Base-by-base conservation (phyloP, 64 coral and sea anemone species). In the Cladopsammia gracilis region DNA sequence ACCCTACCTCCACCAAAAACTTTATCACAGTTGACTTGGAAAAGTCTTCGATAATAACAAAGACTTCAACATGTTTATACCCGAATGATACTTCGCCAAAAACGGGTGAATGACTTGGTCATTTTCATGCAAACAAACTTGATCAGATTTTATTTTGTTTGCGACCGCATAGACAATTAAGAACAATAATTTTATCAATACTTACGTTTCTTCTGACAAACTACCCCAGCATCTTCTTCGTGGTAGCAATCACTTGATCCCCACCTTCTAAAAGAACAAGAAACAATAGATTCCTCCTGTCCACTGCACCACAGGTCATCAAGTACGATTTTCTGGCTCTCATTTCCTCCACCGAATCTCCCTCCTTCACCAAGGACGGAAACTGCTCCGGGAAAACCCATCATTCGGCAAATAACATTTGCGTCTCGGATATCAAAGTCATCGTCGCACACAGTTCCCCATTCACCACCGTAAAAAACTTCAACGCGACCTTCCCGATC, bases 381-480 rank as follows among this genome's bases (percentile, higher is more conserved):
- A 51, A 42, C 14, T 2, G 94, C 94, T 6, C 58, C 59, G 43
- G 74, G 86, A 54, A 90, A 95, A n/a, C 87, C 93, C 15, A 90
- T 22, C 87, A 95, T 95, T 14, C 70, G 68, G 26, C 93, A 95
- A 42, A 90, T 62, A 8, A 95, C 93, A 24, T 90, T 25, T 5
- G 83, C 93, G 57, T 95, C 87, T 54, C 20, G 60, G 6, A 90
- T 52, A 47, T 90, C 77, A 18, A 87, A 95, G 9, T 67, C 43
- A 34, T 95, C 87, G 11, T 90, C 77, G 74, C 93, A 95, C 1
- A 95, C 58, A 22, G 93, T 67, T 64, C 93, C 93, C 93, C 93
- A 95, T 56, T 77, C 61, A 13, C 93, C 88, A 10, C 85, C 53
- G 59, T 90, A 70, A n/a, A 90, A 60, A 1, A 95, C 71, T n/a